Percentiles rank a stretch among this genome's conserved stretches.
Conservation (phyloP, 2,113 vertebrate species). For the Pterocles orientalis region DNA sequence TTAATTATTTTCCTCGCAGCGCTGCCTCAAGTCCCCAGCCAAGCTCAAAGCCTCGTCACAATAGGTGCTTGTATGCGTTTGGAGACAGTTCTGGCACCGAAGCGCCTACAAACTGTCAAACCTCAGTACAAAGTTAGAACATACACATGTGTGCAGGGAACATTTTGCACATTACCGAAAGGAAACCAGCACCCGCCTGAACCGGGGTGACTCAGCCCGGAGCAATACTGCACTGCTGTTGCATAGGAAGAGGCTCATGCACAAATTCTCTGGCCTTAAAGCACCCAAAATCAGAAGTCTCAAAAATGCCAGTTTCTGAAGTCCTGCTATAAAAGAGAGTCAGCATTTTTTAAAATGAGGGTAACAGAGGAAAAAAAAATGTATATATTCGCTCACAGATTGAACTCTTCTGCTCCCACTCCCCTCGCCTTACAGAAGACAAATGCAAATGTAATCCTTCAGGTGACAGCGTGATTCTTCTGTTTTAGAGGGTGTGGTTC, state of each 20-base stretch:
- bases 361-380: not conserved
- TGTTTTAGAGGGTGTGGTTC: not conserved
- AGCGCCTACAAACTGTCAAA: not conserved
- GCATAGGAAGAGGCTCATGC: not conserved
- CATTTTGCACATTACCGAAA: conserved; percentile 34
- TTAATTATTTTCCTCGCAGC: not conserved
- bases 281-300: not conserved
- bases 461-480: not conserved
- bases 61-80: conserved; percentile 17
- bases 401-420: not conserved
- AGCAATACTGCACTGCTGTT: not conserved
- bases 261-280: not conserved
- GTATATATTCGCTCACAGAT: not conserved
- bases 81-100: not conserved
- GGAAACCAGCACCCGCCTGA: conserved; percentile 34
- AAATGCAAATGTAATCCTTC: not conserved
- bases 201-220: not conserved
- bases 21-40: not conserved
- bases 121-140: not conserved
- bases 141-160: conserved; percentile 37
- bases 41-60: not conserved
- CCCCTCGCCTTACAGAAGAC: not conserved
- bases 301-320: not conserved
- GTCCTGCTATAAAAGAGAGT: not conserved
- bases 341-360: not conserved